Base-by-base conservation (phyloP, 2,797 vertebrate species). In the Girardinus metallicus region DNA sequence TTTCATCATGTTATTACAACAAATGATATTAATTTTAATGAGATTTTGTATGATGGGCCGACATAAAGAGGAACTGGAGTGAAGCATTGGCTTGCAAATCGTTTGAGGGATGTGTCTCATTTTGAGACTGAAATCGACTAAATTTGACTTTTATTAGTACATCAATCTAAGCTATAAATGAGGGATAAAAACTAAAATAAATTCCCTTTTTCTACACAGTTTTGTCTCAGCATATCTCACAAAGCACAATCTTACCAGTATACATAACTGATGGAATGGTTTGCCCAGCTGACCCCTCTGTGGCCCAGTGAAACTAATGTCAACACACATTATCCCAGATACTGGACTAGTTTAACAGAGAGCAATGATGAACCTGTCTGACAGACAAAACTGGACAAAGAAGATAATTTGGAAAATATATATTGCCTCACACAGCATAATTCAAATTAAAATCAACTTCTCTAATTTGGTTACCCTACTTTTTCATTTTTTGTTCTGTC, bases 311-410 rank as follows among this genome's bases (percentile, higher is more conserved):
- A 73, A 18, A 53, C 29, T 1, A 1, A 7, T 53, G 47, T 7
- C 7, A 44, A 8, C 23, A 47, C n/a, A 51, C 39, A 77, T 82
- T 2, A 1, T 62, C 47, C 75, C 51, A 66, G 74, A 47, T 79
- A 34, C 36, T 34, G 43, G 39, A 13, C 64, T 36, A 80, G 10
- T 66, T 36, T 7, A 73, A 16, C 2, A 13, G 15, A 78, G 2
- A 76, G 21, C 43, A 74, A 57, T 2, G 23, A 62, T 72, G n/a
- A 26, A n/a, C 1, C 75, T 53, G 34, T 41, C 34, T 74, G 46
- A 55, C 39, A 18, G 23, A 55, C 39, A 71, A 21, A 74, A 12
- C 10, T 39, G 12, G 49, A 53, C 34, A 74, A 11, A 74, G 16
- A 71, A 43, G 34, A 26, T 36, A 1, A 10, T 2, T 36, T 74